phyloP scores from a whole-genome alignment of 2,888 invertebrate genomes.

The Tigriopus californicus region DNA sequence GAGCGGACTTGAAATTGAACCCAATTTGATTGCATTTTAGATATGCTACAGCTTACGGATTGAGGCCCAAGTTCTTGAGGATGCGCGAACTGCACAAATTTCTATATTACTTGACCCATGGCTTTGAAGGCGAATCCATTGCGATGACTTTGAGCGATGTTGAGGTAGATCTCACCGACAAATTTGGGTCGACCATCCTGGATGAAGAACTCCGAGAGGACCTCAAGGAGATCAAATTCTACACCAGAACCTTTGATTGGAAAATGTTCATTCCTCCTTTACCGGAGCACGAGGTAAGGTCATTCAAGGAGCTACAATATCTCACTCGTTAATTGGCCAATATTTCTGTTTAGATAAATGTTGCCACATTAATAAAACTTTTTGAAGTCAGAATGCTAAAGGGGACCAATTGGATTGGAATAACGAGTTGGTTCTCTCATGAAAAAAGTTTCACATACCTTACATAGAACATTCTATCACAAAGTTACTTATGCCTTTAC shows the following conservation, averaged over 20 bases:
- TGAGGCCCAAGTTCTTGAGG: constrained; percentile 44
- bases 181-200: constrained; percentile 18
- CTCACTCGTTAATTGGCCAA: no score
- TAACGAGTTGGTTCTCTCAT: no score
- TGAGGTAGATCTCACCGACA: constrained; percentile 18
- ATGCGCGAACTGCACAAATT: constrained; percentile 46
- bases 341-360: no score
- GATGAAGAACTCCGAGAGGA: constrained; percentile 29
- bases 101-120: constrained; percentile 47
- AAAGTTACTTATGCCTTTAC: no score
- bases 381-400: no score
- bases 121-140: constrained; percentile 28
- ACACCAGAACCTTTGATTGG: constrained; percentile 35
- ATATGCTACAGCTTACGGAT: constrained; percentile 19
- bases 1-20: no score
- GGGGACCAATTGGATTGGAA: no score
- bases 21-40: no score
- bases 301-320: no score
- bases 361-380: neutral
- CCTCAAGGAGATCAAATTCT: constrained; percentile 32
- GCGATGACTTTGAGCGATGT: constrained; percentile 22
- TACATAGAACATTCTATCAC: no score
- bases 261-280: constrained; percentile 51
- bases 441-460: no score
- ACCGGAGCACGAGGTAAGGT: constrained; percentile 34